Percentiles rank a stretch among this genome's conserved stretches.
Conservation (phyloP, 2,888 invertebrate species). For the Troglohyphantes excavatus region DNA sequence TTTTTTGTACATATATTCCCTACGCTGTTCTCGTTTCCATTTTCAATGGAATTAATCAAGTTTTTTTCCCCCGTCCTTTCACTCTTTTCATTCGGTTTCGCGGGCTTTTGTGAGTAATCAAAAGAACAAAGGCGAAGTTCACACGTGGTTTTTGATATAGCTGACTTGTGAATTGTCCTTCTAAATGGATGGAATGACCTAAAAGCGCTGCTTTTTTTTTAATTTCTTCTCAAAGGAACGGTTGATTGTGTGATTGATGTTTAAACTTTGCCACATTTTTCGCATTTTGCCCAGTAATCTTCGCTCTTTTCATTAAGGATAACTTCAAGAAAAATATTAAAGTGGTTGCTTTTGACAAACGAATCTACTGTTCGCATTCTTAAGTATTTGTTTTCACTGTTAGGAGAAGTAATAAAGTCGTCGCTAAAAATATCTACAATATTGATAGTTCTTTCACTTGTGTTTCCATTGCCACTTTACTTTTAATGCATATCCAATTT, state of each 20-base stretch:
- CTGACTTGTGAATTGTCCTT: conserved; percentile 66
- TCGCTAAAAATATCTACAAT: conserved; percentile 47
- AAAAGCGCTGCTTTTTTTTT: conserved; percentile 57
- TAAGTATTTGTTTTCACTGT: conserved; percentile 41
- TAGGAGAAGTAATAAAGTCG: not conserved
- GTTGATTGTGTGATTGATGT: conserved; percentile 71
- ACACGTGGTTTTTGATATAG: conserved; percentile 70
- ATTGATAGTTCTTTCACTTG: conserved; percentile 23
- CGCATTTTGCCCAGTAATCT: conserved; percentile 37
- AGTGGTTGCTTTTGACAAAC: conserved; percentile 18
- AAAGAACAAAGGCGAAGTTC: conserved; percentile 66
- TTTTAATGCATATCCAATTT: no score
- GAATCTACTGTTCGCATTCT: conserved; percentile 18
- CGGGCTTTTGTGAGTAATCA: conserved; percentile 59
- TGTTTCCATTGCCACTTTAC: not conserved
- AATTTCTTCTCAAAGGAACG: conserved; percentile 38
- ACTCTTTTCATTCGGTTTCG: conserved; percentile 66
- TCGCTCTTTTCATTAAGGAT: conserved; percentile 31
- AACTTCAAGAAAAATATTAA: conserved; percentile 41
- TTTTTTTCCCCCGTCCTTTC: conserved; percentile 46
- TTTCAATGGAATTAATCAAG: conserved; percentile 72
- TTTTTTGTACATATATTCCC: conserved; percentile 16
- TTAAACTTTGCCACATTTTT: conserved; percentile 57
- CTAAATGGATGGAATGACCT: conserved; percentile 64
- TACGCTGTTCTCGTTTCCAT: conserved; percentile 44